phyloP scores from a whole-genome alignment of 2,113 vertebrate genomes.

The Bubalus kerabau region DNA sequence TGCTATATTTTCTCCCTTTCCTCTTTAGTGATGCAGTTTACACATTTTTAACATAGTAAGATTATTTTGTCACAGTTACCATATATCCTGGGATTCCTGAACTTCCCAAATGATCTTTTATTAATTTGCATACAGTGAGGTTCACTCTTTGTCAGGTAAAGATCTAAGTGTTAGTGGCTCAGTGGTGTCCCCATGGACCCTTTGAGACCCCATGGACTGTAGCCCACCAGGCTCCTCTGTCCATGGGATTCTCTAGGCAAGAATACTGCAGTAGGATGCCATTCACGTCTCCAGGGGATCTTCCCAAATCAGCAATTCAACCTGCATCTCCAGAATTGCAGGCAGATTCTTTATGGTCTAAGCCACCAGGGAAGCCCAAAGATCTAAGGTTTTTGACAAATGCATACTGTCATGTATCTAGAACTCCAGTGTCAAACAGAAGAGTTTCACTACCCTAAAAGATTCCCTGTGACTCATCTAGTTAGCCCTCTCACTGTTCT shows the following conservation, averaged over 20 bases:
- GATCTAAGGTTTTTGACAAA: background rate
- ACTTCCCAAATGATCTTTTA: background rate
- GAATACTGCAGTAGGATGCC: background rate
- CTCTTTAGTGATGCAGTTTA: background rate
- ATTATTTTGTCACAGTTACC: background rate
- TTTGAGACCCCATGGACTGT: background rate
- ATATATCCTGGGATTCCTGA: background rate
- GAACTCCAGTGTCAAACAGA: background rate
- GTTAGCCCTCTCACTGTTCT: background rate
- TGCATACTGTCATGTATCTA: background rate
- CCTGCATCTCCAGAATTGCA: background rate
- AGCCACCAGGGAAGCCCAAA: background rate
- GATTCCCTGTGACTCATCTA: background rate
- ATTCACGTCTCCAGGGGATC: background rate
- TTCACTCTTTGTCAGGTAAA: background rate
- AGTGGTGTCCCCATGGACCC: background rate
- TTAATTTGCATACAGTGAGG: background rate
- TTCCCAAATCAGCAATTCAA: background rate
- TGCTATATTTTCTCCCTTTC: background rate
- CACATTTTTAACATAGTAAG: background rate
- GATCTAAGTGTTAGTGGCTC: background rate
- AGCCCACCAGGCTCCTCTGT: background rate
- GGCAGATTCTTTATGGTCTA: background rate
- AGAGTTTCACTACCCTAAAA: background rate
- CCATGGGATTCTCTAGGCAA: background rate